These are phyloP conservation scores for Serinus canaria DNA, from an alignment of 2,113 vertebrate genomes.

Conservation along the genomic window DNA sequence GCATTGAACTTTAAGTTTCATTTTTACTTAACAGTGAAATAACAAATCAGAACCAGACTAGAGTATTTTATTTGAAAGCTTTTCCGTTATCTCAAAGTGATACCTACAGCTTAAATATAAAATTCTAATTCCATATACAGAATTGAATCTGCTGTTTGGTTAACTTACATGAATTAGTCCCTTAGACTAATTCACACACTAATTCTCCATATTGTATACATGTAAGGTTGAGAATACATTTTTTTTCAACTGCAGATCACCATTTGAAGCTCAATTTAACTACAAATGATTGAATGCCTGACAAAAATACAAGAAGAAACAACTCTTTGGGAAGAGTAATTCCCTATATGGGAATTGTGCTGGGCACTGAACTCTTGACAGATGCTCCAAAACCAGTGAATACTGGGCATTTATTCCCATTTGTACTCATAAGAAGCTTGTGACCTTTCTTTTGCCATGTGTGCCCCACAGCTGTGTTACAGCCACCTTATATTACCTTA, in stretches of 20 bases:
- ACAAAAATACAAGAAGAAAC: background rate
- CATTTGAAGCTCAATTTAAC: background rate
- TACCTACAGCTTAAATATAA: background rate
- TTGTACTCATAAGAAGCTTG: background rate
- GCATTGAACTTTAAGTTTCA: constrained; percentile 12
- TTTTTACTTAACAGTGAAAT: constrained; percentile 43
- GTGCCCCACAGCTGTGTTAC: background rate
- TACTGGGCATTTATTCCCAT: background rate
- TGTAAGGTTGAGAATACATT: background rate
- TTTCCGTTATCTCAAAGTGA: background rate
- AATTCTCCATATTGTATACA: background rate
- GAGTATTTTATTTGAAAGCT: background rate
- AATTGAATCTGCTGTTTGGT: background rate
- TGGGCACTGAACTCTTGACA: background rate
- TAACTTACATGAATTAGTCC: background rate
- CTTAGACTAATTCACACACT: background rate
- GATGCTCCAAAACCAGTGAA: background rate
- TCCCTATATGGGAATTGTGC: background rate
- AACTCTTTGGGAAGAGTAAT: background rate
- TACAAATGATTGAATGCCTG: background rate
- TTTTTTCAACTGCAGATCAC: background rate
- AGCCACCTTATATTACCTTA: background rate
- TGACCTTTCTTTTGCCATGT: background rate
- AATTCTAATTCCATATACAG: background rate
- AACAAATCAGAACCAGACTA: background rate